Evolutionary conservation across 2,888 invertebrate genomes (phyloP).

Genomic region (Stomorhina lunata): DNA sequence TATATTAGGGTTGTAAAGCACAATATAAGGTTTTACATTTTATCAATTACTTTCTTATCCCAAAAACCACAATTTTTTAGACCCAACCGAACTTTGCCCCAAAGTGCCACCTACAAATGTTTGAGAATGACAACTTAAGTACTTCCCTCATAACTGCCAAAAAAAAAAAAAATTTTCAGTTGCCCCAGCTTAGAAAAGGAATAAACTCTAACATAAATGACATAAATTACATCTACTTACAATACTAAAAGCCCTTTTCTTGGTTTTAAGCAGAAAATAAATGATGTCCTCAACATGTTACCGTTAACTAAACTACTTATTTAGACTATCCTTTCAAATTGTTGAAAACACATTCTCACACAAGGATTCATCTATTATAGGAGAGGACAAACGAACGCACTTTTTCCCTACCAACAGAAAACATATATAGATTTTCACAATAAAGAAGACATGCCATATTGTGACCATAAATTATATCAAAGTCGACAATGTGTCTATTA

Average conservation of each 20-base stretch:
- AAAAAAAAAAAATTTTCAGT: background rate
- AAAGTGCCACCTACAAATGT: constrained; percentile 21
- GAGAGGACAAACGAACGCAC: background rate
- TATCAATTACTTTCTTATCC: background rate
- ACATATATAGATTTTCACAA: constrained; percentile 26
- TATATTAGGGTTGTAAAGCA: no score
- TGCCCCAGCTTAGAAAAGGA: background rate
- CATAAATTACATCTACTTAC: background rate
- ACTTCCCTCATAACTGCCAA: background rate
- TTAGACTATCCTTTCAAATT: constrained; percentile 13
- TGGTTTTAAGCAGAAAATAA: constrained; percentile 8
- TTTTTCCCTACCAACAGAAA: no score
- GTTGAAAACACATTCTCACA: background rate
- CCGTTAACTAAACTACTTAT: constrained; percentile 39
- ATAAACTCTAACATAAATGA: constrained; percentile 3
- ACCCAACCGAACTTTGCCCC: background rate
- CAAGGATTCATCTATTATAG: background rate
- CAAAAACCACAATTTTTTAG: background rate
- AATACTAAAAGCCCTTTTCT: background rate
- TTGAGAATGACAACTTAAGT: constrained; percentile 45
- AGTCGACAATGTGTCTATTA: constrained; percentile 43
- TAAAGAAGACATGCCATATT: constrained; percentile 54
- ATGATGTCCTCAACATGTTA: constrained; percentile 43
- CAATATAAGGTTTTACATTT: no score
- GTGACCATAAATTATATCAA: constrained; percentile 7